These are phyloP conservation scores for Argya squamiceps DNA, from an alignment of 2,797 vertebrate species.

Conservation along the genomic window DNA sequence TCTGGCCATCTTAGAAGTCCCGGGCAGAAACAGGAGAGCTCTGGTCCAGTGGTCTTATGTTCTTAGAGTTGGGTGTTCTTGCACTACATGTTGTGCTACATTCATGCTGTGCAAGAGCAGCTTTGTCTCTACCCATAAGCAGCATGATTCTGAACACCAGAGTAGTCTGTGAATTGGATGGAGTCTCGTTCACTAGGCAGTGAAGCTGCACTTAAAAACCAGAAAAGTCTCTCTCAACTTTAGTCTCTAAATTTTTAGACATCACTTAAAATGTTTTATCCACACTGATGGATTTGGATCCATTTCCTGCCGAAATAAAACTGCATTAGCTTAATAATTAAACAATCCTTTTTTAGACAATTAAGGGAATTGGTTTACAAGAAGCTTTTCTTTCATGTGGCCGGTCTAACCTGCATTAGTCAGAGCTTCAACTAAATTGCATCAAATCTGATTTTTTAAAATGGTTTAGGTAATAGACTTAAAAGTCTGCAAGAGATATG, in stretches of 20 bases:
- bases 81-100: not conserved
- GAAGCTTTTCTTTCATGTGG: not conserved
- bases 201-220: not conserved
- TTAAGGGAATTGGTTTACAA: conserved; percentile 40
- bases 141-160: not conserved
- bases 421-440: conserved; percentile 3
- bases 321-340: conserved; percentile 38
- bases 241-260: not conserved
- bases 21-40: not conserved
- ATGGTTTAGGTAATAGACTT: conserved; percentile 40
- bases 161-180: not conserved
- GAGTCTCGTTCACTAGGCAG: not conserved
- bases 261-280: not conserved
- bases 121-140: not conserved
- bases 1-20: not conserved
- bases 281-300: not conserved
- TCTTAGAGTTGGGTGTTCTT: not conserved
- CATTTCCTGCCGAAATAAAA: conserved; percentile 31
- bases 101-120: not conserved
- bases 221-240: not conserved
- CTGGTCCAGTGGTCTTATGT: not conserved
- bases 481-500: not conserved
- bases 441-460: not conserved
- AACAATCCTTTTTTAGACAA: conserved; percentile 30
- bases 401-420: conserved; percentile 2